A percentile compares a stretch with the other conserved stretches of the same genome.
phyloP scores from a whole-genome alignment of 2,888 invertebrate genomes.

The Habroteleia sp. region DNA sequence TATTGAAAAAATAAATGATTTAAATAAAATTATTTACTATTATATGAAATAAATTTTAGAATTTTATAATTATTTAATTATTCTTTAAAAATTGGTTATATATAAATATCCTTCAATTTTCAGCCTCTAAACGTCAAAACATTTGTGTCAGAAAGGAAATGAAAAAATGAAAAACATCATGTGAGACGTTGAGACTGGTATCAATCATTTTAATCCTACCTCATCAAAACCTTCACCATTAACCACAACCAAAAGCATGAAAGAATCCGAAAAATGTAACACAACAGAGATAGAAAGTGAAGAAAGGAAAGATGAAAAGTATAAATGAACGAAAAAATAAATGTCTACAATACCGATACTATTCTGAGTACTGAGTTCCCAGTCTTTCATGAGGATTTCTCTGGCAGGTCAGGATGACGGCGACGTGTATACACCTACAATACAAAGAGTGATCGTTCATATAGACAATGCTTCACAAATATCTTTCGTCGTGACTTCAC shows the following conservation, averaged over 20 bases:
- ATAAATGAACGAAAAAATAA: slow-evolving; percentile 73
- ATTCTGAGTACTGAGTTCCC: slow-evolving; percentile 82
- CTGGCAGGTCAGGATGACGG: slow-evolving; percentile 81
- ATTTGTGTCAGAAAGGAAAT: too few species aligned
- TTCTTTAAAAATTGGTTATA: too few species aligned
- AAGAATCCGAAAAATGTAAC: slow-evolving; percentile 28
- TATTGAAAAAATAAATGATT: too few species aligned
- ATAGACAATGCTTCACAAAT: slow-evolving; percentile 64
- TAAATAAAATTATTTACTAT: too few species aligned
- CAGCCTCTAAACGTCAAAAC: too few species aligned
- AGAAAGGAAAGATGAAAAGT: slow-evolving; percentile 52
- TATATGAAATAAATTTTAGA: too few species aligned
- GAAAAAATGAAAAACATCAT: too few species aligned
- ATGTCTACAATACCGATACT: slow-evolving; percentile 81
- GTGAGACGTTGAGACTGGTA: too few species aligned
- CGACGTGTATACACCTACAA: slow-evolving; percentile 81
- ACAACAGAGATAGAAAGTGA: slow-evolving; percentile 55
- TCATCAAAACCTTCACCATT: slow-evolving; percentile 6
- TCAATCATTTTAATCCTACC: too few species aligned
- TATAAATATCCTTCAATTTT: too few species aligned
- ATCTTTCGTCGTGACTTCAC: slow-evolving; percentile 14
- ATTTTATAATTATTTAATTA: too few species aligned
- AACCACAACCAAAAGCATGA: slow-evolving; percentile 25
- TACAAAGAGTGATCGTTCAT: slow-evolving; percentile 79
- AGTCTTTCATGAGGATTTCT: slow-evolving; percentile 82